phyloP scores from a whole-genome alignment of 2,888 invertebrate species.

The Resseliella maxima region DNA sequence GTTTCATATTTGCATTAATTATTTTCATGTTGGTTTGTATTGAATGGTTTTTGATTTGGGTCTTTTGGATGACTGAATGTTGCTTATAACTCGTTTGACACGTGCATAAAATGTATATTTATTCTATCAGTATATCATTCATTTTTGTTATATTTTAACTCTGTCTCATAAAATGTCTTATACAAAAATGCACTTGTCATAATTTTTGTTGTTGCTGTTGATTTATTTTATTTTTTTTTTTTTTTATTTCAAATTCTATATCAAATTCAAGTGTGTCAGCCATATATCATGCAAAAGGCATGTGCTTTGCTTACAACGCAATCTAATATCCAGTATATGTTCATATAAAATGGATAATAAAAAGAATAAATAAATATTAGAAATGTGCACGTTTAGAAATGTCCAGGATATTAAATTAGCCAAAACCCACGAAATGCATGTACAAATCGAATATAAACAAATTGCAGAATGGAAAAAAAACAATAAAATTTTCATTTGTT shows the following conservation, averaged over 20 bases:
- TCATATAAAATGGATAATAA: not conserved
- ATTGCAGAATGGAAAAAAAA: too few species aligned
- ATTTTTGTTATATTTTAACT: not conserved
- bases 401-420: not conserved
- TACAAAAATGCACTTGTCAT: not conserved
- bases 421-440: not conserved
- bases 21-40: not conserved
- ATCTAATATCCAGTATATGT: not conserved
- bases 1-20: constrained; percentile 23
- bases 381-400: not conserved
- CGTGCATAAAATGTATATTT: constrained; percentile 41
- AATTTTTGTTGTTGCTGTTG: not conserved
- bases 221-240: not conserved
- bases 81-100: constrained; percentile 22
- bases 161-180: not conserved
- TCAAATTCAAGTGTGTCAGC: constrained; percentile 45
- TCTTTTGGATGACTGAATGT: not conserved
- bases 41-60: not conserved
- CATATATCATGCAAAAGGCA: constrained; percentile 14
- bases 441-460: too few species aligned
- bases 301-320: constrained; percentile 41
- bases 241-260: not conserved
- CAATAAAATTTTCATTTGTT: too few species aligned
- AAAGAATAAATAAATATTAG: not conserved
- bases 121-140: not conserved